Conservation (phyloP, 2,797 vertebrate genomes). For the Simalia tracyae region DNA sequence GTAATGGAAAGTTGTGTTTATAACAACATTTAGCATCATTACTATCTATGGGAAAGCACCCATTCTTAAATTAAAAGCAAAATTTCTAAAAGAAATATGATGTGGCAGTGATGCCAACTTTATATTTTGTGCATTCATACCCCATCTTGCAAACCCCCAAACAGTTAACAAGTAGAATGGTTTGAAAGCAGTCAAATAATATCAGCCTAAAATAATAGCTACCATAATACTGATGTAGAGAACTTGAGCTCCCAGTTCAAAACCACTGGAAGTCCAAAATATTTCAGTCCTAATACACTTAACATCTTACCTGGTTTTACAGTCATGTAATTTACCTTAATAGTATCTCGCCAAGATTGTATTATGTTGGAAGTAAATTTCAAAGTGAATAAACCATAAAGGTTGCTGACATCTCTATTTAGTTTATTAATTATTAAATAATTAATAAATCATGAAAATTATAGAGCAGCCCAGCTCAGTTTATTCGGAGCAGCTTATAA, state of each 20-base stretch:
- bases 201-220: not conserved
- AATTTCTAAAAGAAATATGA: not conserved
- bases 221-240: no score
- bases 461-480: no score
- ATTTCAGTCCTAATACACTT: not conserved
- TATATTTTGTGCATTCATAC: not conserved
- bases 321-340: constrained; percentile 6
- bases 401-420: no score
- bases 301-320: not conserved
- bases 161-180: not conserved
- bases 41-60: not conserved
- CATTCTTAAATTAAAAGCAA: not conserved
- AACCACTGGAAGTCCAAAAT: not conserved
- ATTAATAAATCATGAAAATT: no score
- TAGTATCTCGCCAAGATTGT: not conserved
- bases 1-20: not conserved
- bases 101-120: not conserved
- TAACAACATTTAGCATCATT: not conserved
- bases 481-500: no score
- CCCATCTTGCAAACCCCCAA: not conserved
- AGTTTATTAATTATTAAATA: no score
- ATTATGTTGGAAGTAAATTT: no score
- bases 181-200: not conserved
- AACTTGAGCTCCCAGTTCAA: no score
- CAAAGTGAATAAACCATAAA: no score